These are phyloP conservation scores for Darwinula stevensoni DNA, from an alignment of 2,888 invertebrate genomes.

Conservation along the genomic window DNA sequence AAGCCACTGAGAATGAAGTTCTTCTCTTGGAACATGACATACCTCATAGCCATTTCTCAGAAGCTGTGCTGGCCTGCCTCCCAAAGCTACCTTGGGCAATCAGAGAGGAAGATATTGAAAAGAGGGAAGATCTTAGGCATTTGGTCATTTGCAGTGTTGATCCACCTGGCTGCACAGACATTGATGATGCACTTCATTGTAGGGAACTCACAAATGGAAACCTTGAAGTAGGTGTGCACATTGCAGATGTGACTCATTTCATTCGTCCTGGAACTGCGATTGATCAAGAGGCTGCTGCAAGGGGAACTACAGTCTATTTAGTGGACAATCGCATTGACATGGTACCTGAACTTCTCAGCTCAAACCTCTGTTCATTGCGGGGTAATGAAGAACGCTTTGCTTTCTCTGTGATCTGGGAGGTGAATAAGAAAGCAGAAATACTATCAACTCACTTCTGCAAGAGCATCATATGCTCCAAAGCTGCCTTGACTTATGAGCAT, in stretches of 20 bases:
- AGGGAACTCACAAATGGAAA: constrained; percentile 35
- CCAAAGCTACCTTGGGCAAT: constrained; percentile 72
- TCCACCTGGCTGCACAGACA: constrained; percentile 95
- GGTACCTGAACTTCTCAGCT: constrained; percentile 53
- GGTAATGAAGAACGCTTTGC: constrained; percentile 72
- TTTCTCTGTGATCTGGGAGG: constrained; percentile 84
- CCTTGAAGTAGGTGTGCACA: constrained; percentile 77
- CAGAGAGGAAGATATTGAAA: constrained; percentile 41
- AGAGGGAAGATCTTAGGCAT: constrained; percentile 52
- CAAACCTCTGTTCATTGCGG: constrained; percentile 77
- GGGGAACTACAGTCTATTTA: constrained; percentile 87
- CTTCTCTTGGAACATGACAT: constrained; percentile 85
- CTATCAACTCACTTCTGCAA: constrained; percentile 55
- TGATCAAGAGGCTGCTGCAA: constrained; percentile 66
- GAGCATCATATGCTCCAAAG: constrained; percentile 55
- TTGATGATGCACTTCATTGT: constrained; percentile 92
- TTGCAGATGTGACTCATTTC: constrained; percentile 94
- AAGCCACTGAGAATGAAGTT: constrained; percentile 81
- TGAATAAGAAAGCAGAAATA: constrained; percentile 53
- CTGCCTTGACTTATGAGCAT: constrained; percentile 89
- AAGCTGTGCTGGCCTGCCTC: constrained; percentile 65
- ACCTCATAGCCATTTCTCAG: constrained; percentile 79
- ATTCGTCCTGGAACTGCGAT: constrained; percentile 71
- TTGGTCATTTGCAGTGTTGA: constrained; percentile 78
- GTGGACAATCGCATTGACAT: constrained; percentile 75